Evolutionary conservation across 1,140 invertebrate genomes (phyloP).

Genomic region (Leptinotarsa texana): DNA sequence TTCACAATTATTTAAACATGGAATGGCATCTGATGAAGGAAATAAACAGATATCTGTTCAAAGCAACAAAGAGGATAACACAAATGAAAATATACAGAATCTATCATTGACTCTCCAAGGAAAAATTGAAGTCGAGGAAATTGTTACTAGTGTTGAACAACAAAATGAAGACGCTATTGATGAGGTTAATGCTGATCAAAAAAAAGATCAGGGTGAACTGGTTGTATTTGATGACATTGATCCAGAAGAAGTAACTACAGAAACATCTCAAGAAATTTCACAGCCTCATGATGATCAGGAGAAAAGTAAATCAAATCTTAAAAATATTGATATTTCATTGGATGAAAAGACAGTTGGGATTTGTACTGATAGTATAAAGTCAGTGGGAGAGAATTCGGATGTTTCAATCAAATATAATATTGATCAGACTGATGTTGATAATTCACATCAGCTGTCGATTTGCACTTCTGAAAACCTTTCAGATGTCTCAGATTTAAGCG

Average conservation of each 20-base stretch:
- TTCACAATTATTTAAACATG: background rate
- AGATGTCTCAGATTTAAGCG: background rate
- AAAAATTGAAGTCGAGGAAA: background rate
- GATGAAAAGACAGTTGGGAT: background rate
- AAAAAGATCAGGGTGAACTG: background rate
- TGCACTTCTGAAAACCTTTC: background rate
- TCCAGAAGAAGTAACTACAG: too few species aligned
- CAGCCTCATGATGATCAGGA: too few species aligned
- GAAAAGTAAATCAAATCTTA: too few species aligned
- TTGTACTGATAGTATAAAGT: background rate
- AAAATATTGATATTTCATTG: background rate
- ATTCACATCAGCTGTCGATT: slow-evolving; percentile 4
- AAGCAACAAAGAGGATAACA: background rate
- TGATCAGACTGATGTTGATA: background rate
- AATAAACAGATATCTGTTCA: background rate
- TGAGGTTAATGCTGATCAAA: background rate
- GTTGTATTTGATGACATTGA: too few species aligned
- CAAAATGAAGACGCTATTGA: background rate
- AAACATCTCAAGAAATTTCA: too few species aligned
- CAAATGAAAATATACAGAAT: background rate
- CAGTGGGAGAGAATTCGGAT: background rate
- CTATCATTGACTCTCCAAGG: background rate
- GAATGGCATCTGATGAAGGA: background rate
- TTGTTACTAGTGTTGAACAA: background rate
- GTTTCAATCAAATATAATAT: background rate